phyloP scores from a whole-genome alignment of 2,113 vertebrate species.

The Leptobrachium leishanense region DNA sequence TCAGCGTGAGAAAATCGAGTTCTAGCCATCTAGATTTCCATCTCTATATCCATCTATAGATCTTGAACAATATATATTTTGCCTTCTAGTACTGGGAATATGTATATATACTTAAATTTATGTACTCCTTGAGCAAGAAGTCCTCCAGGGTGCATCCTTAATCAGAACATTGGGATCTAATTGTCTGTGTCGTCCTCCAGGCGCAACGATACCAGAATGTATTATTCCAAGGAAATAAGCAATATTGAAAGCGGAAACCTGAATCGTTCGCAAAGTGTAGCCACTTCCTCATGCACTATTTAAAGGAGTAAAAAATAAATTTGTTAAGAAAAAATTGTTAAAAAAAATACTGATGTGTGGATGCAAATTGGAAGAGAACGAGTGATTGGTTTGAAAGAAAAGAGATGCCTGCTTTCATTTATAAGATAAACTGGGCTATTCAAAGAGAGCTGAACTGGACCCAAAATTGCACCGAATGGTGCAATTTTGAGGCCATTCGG shows the following conservation, averaged over 20 bases:
- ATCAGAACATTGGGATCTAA: background rate
- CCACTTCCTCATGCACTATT: background rate
- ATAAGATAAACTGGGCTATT: no score
- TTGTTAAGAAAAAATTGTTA: no score
- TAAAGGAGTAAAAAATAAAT: background rate
- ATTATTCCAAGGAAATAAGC: background rate
- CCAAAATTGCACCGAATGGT: no score
- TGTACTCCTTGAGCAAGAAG: background rate
- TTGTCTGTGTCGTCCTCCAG: background rate
- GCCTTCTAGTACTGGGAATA: background rate
- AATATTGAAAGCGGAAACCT: background rate
- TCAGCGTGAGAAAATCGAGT: background rate
- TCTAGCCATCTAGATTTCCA: no score
- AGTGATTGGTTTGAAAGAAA: no score
- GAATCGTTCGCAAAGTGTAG: background rate
- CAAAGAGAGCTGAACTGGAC: no score
- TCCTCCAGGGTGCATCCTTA: conserved; percentile 5
- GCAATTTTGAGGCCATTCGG: no score
- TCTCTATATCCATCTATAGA: no score
- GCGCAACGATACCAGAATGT: background rate
- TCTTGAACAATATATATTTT: background rate
- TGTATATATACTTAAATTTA: background rate
- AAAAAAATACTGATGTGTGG: no score
- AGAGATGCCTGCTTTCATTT: no score
- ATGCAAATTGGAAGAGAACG: no score